Base-by-base conservation (phyloP, 2,797 vertebrate genomes). In the Aeoliscus strigatus region DNA sequence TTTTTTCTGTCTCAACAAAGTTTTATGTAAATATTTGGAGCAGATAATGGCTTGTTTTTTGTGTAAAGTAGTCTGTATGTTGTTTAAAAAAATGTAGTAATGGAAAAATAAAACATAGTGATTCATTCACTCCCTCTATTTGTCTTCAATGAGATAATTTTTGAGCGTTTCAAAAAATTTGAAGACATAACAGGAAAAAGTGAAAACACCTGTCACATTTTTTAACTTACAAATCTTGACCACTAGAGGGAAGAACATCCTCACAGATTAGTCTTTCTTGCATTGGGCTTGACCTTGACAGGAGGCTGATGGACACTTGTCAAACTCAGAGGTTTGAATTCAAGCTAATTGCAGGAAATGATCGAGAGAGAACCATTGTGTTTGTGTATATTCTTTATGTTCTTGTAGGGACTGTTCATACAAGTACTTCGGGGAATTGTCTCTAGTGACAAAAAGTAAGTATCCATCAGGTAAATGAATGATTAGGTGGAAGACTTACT, bases 11-110 rank as follows among this genome's bases (percentile, higher is more conserved):
- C 64, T 77, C 56, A 61, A 74, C 34, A 64, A 79, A 44, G 46
- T 55, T 72, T 75, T 61, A 51, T 89, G 85, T 90, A 87, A 84
- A 88, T 87, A 88, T 77, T 75, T 75, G 55, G 80, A 75, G 38
- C 60, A 43, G 61, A 70, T 70, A 60, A 34, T 28, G 33, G 68
- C 75, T 74, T 81, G 61, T 27, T 72, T 84, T 82, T 74, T 77
- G 75, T 85, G 75, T 72, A 74, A 82, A 77, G 70, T 84, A 73
- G 52, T 61, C 68, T 73, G 67, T 64, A 62, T 82, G 82, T 85
- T 60, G 74, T 85, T 82, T 85, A 61, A 83, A 67, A 75, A 88
- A 90, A 80, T 36, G 61, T 81, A 48, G 54, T 78, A 27, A 70
- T 16, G 64, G 52, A 54, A 27, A 27, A 29, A 29, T 5, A n/a